These are phyloP conservation scores for Syngnathus rostellatus DNA, from an alignment of 2,797 vertebrate genomes.

Conservation along the genomic window DNA sequence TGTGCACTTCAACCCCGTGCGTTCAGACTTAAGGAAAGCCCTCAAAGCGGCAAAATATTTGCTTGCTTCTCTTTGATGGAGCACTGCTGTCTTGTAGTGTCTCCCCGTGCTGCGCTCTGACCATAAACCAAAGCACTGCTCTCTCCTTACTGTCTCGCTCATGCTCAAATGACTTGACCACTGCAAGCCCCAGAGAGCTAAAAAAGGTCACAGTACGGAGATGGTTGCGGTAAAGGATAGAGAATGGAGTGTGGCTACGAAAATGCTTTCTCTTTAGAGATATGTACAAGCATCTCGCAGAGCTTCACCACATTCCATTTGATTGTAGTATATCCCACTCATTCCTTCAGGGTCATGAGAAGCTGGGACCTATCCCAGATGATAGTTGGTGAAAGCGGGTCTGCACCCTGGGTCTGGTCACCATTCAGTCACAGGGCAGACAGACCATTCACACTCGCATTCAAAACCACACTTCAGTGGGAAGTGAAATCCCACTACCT, in stretches of 20 bases:
- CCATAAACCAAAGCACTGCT: slow-evolving; percentile 35
- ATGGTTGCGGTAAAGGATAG: slow-evolving; percentile 7
- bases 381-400: too few species aligned
- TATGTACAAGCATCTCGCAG: slow-evolving; percentile 52
- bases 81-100: neutral
- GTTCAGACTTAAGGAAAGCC: too few species aligned
- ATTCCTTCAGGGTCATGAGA: neutral
- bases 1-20: too few species aligned
- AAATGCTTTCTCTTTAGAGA: slow-evolving; percentile 45
- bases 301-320: slow-evolving; percentile 27
- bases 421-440: neutral
- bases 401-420: neutral
- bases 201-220: slow-evolving; percentile 48
- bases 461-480: neutral
- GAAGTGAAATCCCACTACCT: neutral
- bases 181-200: slow-evolving; percentile 26
- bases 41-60: neutral
- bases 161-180: slow-evolving; percentile 48
- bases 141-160: slow-evolving; percentile 26
- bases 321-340: neutral
- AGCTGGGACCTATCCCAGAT: neutral
- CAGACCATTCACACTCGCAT: neutral
- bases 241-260: slow-evolving; percentile 11
- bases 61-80: slow-evolving; percentile 1
- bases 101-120: neutral